Base-by-base conservation (phyloP, 2,888 invertebrate genomes). In the Melikaiella ostensackeni region DNA sequence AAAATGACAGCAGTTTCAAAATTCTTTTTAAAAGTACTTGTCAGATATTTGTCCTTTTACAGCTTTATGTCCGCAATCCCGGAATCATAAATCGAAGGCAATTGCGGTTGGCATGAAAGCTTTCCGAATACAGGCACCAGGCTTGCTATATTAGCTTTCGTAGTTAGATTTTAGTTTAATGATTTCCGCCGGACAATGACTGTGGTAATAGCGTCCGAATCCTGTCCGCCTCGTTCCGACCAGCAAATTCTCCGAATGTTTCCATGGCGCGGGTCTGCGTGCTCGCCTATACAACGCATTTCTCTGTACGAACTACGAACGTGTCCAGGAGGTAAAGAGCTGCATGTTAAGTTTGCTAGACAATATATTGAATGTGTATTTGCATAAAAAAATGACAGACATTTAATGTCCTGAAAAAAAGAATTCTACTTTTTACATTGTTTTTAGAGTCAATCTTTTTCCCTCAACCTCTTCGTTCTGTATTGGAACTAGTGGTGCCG, bases 91-190 rank as follows among this genome's bases (percentile, higher is more conserved):
- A 83, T 83, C 83, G 80, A 76, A 79, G 79, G 81, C 84, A 86
- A 87, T 86, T 86, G 86, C 83, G 83, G 80, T 77, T 82, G 84
- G 81, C 85, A 84, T 85, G 87, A 86, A 88, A 88, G 88, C 86
- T 84, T 84, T 86, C 81, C 78, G 84, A 83, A 85, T 82, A 85
- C 70, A 76, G 85, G 82, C 81, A 70, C 78, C 76, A 77, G 81
- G 79, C 85, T 85, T 83, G 81, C 81, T 83, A 81, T 85, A 86
- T 84, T 84, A 85, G 84, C 74, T 74, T 81, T 78, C 79, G 83
- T 82, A 87, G 87, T 88, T 88, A 85, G 87, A 89, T 89, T 89
- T 89, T 88, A 89, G 90, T 90, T 89, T 89, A 89, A 89, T 89
- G 89, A 89, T 90, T 89, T 89, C 88, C 88, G 84, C 77, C 75